These are phyloP conservation scores for Pantherophis alleghaniensis DNA, from an alignment of 2,797 vertebrate species.

Conservation along the genomic window DNA sequence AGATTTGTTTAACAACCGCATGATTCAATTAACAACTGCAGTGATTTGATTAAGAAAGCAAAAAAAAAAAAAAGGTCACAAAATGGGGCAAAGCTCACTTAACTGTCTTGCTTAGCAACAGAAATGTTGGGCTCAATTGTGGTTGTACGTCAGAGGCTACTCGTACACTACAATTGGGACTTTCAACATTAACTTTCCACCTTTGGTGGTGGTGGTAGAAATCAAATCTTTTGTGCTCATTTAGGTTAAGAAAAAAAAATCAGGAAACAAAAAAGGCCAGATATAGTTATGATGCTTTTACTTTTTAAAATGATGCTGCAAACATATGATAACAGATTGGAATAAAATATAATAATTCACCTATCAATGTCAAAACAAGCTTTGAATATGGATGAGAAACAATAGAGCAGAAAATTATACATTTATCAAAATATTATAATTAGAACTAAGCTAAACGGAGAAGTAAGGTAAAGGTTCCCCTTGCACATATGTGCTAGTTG, in stretches of 20 bases:
- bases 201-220: background rate
- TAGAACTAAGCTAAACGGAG: background rate
- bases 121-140: background rate
- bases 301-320: slow-evolving; percentile 46
- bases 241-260: slow-evolving; percentile 6
- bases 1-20: background rate
- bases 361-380: slow-evolving; percentile 22
- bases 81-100: background rate
- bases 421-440: slow-evolving; percentile 1
- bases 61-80: background rate
- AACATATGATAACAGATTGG: background rate
- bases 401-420: slow-evolving; percentile 36
- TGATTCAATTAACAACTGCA: background rate
- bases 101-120: background rate
- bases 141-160: background rate
- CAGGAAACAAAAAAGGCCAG: background rate
- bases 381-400: slow-evolving; percentile 7
- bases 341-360: slow-evolving; percentile 1
- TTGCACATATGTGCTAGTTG: no score
- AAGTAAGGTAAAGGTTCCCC: background rate
- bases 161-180: background rate
- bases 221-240: slow-evolving; percentile 10
- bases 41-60: background rate
- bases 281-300: slow-evolving; percentile 19
- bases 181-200: slow-evolving; percentile 17